Base-by-base conservation (phyloP, 2,888 invertebrate species). In the Schizotus pectinicornis region DNA sequence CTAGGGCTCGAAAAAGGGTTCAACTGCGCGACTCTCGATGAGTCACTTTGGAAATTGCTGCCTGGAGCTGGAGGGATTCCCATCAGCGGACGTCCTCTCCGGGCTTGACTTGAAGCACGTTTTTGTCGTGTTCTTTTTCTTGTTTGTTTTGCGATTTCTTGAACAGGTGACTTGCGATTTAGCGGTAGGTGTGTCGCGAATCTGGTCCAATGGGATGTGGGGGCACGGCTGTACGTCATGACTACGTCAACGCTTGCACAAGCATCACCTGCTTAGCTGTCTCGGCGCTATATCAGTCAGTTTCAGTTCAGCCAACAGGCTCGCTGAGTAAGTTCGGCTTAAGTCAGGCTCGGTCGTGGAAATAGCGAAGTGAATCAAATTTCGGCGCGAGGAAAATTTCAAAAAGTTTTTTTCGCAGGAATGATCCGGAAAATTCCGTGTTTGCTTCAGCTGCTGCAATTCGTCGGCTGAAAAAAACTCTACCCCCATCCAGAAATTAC, bases 191-290 rank as follows among this genome's bases (percentile, higher is more conserved):
- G 67, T 67, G 67, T 65, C 56, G 31, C 30, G 6, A 39, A 38
- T 49, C 12, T 46, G 42, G 42, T 9, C 67, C 62, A 64, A 67
- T 67, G 11, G 42, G 13, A 56, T 43, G 31, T 55, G 64, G 63
- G 60, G 67, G 67, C 64, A 56, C 58, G 67, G 8, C 64, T 52
- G 36, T 38, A 55, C 66, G 66, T 66, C 64, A 64, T 30, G 32
- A n/a, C 31, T 31, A 41, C 54, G 58, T 47, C 46, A 47, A 33
- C 39, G 38, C 50, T 54, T 50, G 54, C 49, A 59, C 49, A 57
- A 58, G 55, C 59, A 60, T 60, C 59, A 60, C 55, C 59, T 59
- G 59, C 59, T 55, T 33, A 53, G 54, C 59, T 11, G 33, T 30
- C 36, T 48, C 33, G 46, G 31, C 43, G 43, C 34, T 49, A 52